Evolutionary conservation across 2,888 invertebrate species (phyloP).

Genomic region (Ennomos erosarius): DNA sequence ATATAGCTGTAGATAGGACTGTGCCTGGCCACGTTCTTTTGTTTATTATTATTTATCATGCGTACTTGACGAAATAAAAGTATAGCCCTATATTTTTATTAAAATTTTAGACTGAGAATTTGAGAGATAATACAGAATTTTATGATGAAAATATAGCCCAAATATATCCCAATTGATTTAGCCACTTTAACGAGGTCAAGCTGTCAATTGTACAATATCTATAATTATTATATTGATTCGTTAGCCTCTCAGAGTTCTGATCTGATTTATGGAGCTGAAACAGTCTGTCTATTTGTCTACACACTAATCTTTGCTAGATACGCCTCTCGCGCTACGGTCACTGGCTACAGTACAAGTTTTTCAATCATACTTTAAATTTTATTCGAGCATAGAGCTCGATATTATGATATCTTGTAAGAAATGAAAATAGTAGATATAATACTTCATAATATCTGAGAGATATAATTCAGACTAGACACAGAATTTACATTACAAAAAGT

Average conservation of each 20-base stretch:
- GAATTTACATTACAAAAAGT: not conserved
- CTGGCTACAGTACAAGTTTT: constrained; percentile 58
- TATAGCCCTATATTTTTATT: too few relatives aligned
- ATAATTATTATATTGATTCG: too few relatives aligned
- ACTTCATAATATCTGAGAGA: constrained; percentile 18
- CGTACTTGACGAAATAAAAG: not conserved
- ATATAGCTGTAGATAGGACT: not conserved
- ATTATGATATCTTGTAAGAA: constrained; percentile 49
- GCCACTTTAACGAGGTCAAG: too few relatives aligned
- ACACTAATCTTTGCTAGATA: constrained; percentile 28
- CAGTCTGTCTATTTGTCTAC: constrained; percentile 6
- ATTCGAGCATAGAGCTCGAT: constrained; percentile 46
- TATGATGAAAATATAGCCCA: too few relatives aligned
- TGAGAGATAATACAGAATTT: too few relatives aligned
- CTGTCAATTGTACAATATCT: too few relatives aligned
- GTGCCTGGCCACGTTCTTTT: not conserved
- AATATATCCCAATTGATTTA: too few relatives aligned
- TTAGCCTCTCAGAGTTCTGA: too few relatives aligned
- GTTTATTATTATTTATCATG: not conserved
- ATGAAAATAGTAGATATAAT: constrained; percentile 42
- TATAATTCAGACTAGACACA: constrained; percentile 16
- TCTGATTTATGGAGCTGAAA: not conserved
- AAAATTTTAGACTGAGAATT: too few relatives aligned
- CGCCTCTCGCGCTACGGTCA: constrained; percentile 51
- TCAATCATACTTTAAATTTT: constrained; percentile 64